Evolutionary conservation across 2,888 invertebrate genomes (phyloP), one percentile per base, ranked within the genome.

Genomic region (Polydesmus complanatus): DNA sequence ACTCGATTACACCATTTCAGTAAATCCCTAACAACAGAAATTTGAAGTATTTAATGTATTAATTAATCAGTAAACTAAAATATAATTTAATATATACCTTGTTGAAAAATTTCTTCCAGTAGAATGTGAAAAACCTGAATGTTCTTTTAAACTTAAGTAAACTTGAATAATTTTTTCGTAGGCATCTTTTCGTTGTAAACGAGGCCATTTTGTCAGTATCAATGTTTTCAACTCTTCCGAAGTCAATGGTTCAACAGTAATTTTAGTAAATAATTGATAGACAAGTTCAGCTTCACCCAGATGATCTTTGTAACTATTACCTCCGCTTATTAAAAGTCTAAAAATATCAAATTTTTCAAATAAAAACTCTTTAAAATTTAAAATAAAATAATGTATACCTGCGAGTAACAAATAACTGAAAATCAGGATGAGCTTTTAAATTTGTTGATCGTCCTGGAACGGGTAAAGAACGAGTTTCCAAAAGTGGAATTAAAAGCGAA

Each of bases 331-430:
- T 27, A 83, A 69, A 11, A 83, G 78, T 69, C 84, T 84, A 71
- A 75, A 64, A 49, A 11, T 26, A 27, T n/a, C 5, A 14, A 37
- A 37, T 8, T 14, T 37, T 5, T 50, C 56, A 50, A 21, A 37
- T 26, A 22, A 63, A 64, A 62, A 67, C 62, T 56, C 48, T 57
- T 59, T 56, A 37, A 8, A 56, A 27, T 47, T 52, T 60, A 58
- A 53, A 61, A 55, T 3, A 47, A 56, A 60, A 54, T 60, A 60
- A n/a, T n/a, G n/a, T n/a, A n/a, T n/a, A 76, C 74, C 78, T 81
- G 73, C 89, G 86, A 0, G 96, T 96, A 0, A 93, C 84, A 77
- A 98, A 94, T 5, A 98, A 75, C 70, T 93, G 90, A 73, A 96
- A 97, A 0, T 88, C 88, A 22, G 88, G 85, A 58, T 86, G 81